Evolutionary conservation across 2,797 vertebrate species (phyloP).

Genomic region (Toxotes lorentzi): DNA sequence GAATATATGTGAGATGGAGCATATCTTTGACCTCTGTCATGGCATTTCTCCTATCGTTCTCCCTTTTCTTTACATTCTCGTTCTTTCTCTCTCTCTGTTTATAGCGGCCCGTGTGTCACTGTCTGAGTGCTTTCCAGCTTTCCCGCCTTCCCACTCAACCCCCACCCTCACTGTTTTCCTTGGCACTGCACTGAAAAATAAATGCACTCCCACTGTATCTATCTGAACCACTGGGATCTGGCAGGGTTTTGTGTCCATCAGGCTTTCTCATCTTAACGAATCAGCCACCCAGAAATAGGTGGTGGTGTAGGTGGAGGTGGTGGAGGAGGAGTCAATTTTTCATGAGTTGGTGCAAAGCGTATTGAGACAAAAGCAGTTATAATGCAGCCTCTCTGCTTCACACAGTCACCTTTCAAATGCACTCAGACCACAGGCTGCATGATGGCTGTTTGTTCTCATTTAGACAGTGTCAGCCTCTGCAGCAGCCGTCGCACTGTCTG

Average conservation of each 20-base stretch:
- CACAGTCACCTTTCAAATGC: slow-evolving; percentile 60
- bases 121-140: slow-evolving; percentile 71
- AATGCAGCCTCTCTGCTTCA: slow-evolving; percentile 25
- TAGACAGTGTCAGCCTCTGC: slow-evolving; percentile 19
- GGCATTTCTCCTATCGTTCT: slow-evolving; percentile 11
- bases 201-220: slow-evolving; percentile 69
- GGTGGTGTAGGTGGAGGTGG: slow-evolving; percentile 39
- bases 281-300: slow-evolving; percentile 74
- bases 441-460: slow-evolving; percentile 56
- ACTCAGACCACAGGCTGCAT: slow-evolving; percentile 45
- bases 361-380: slow-evolving; percentile 73
- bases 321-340: slow-evolving; percentile 70
- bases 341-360: slow-evolving; percentile 66
- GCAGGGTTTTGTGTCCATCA: slow-evolving; percentile 65
- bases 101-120: slow-evolving; percentile 46
- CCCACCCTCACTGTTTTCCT: slow-evolving; percentile 51
- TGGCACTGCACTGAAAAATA: slow-evolving; percentile 71
- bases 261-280: slow-evolving; percentile 69
- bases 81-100: slow-evolving; percentile 44
- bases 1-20: slow-evolving; percentile 16
- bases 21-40: slow-evolving; percentile 55
- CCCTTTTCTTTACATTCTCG: slow-evolving; percentile 28
- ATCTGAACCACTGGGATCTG: slow-evolving; percentile 59
- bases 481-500: not conserved
- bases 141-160: slow-evolving; percentile 52